phyloP scores from a whole-genome alignment of 2,113 vertebrate genomes.

The Glaucomys volans region DNA sequence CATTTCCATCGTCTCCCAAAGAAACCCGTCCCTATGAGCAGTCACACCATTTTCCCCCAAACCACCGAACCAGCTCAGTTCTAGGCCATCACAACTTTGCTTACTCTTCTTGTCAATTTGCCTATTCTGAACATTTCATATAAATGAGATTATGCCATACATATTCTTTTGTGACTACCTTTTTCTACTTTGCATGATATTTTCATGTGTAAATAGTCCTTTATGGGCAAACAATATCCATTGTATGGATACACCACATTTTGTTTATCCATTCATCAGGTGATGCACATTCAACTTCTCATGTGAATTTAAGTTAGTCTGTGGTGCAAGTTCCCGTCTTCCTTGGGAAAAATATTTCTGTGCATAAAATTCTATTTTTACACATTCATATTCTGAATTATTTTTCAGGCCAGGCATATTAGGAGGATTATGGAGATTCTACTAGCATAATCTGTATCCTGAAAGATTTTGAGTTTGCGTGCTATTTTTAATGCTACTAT shows the following conservation, averaged over 20 bases:
- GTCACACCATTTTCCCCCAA: neutral
- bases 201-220: too few species aligned
- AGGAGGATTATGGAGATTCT: neutral
- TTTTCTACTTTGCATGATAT: neutral
- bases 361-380: neutral
- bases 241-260: neutral
- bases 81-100: neutral
- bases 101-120: neutral
- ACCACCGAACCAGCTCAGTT: neutral
- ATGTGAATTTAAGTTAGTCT: neutral
- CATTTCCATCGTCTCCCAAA: neutral
- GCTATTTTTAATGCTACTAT: neutral
- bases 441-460: neutral
- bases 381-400: neutral
- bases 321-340: neutral
- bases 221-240: neutral
- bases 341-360: neutral
- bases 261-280: neutral
- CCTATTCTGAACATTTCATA: neutral
- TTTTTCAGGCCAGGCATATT: neutral
- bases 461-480: neutral
- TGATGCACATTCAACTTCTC: neutral
- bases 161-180: neutral
- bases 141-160: neutral
- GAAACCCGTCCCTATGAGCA: neutral